Percentiles rank a stretch among this genome's conserved stretches.
Conservation (phyloP, 2,888 invertebrate genomes). For the Hartigia nigra region DNA sequence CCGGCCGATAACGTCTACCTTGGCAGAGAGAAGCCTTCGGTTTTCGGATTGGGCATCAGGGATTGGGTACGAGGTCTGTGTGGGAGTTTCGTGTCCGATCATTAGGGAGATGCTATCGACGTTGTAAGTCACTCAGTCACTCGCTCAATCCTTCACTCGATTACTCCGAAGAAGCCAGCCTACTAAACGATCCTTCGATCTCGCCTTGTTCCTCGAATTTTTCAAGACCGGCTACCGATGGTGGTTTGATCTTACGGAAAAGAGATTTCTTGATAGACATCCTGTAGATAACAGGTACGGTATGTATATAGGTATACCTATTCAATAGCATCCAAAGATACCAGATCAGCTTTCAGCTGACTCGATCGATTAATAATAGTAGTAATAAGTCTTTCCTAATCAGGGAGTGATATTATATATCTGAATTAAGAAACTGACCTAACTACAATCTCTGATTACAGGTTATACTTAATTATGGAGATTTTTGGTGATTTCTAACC, state of each 20-base stretch:
- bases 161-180: constrained; percentile 31
- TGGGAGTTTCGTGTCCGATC: constrained; percentile 62
- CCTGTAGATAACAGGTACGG: background rate
- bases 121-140: constrained; percentile 61
- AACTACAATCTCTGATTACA: background rate
- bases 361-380: background rate
- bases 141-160: constrained; percentile 50
- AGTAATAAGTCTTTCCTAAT: background rate
- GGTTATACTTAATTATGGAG: background rate
- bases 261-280: background rate
- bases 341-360: background rate
- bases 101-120: constrained; percentile 62
- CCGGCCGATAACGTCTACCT: constrained; percentile 54
- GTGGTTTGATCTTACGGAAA: background rate
- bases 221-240: background rate
- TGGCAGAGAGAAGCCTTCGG: constrained; percentile 26
- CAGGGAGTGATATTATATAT: background rate
- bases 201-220: background rate
- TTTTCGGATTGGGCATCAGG: constrained; percentile 37
- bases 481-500: background rate
- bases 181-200: constrained; percentile 4
- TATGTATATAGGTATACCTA: background rate
- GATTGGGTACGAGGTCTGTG: constrained; percentile 36
- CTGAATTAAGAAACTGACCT: background rate
- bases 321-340: background rate